Evolutionary conservation across 1,140 invertebrate species (phyloP), one percentile per base, ranked within the genome.

Genomic region (Zaprionus camerounensis): DNA sequence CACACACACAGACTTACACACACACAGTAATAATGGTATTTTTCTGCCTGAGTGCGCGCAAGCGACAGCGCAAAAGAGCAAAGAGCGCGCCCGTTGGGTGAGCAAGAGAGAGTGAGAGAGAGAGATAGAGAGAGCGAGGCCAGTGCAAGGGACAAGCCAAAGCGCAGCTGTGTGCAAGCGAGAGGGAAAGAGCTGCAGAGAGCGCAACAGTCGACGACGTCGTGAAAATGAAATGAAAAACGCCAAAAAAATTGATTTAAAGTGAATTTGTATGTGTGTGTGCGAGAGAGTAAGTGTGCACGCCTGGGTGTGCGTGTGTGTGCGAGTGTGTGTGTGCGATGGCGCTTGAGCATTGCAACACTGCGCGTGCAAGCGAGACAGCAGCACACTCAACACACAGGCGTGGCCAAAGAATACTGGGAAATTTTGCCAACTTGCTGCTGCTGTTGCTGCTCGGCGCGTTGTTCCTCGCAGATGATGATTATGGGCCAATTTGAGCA

Each of bases 221-320:
- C 68, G 76, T 75, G 87, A 90, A 88, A 90, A 88, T 90, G 85
- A 81, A 88, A 88, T 90, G 84, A 88, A 90, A 88, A 88, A 90
- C 85, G 76, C 69, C 77, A 90, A 88, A 88, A 86, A 88, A 88
- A 88, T 88, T 88, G 85, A 88, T 88, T 88, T 88, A 88, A 88
- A 88, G 84, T 88, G 84, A 88, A 90, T 90, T 69, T 78, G 78
- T 74, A 62, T 87, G 81, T 49, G 84, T 46, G 74, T 41, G 41
- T 44, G 55, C 41, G 61, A 53, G 46, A 41, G 46, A 56, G 17
- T 5, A 12, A 20, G 59, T 34, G 68, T 55, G 26, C 5, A 36
- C 28, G 34, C 55, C 2, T 36, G 24, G 24, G 51, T 57, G 64
- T 22, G 55, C 26, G 58, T 64, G 58, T 64, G 59, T 38, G n/a